Conservation (phyloP, 30 jellyfish, hydroid and myxozoan genomes). For the Aurelia sp. region DNA sequence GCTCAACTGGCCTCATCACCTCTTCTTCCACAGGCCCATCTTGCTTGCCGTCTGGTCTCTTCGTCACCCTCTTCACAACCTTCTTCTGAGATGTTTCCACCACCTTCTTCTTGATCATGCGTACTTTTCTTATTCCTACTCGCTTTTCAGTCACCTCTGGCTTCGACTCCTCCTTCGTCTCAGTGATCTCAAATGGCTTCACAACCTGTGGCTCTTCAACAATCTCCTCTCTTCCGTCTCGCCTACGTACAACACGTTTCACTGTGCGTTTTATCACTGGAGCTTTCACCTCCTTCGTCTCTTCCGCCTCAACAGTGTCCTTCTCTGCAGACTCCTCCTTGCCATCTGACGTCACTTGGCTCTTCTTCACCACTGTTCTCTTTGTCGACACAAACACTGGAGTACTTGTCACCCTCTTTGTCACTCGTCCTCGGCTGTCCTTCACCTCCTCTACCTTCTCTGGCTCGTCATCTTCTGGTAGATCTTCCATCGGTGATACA, state of each 20-base stretch:
- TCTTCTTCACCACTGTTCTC: constrained; percentile 57
- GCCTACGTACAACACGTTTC: constrained; percentile 63
- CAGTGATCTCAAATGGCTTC: constrained; percentile 64
- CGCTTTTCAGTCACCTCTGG: constrained; percentile 65
- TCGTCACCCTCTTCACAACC: constrained; percentile 64
- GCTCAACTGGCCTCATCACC: constrained; percentile 75
- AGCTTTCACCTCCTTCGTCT: constrained; percentile 44
- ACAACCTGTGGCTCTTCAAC: constrained; percentile 70
- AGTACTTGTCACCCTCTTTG: constrained; percentile 55
- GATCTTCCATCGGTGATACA: constrained; percentile 64
- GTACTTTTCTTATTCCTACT: constrained; percentile 46
- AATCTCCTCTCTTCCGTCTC: constrained; percentile 66
- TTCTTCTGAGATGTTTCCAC: constrained; percentile 71
- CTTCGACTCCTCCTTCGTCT: constrained; percentile 62
- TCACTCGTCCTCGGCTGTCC: constrained; percentile 64
- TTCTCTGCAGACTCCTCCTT: constrained; percentile 70
- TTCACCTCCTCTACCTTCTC: constrained; percentile 64
- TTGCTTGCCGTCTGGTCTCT: constrained; percentile 76
- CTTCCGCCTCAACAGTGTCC: constrained; percentile 74
- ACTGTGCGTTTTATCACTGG: constrained; percentile 43
- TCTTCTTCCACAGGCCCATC: constrained; percentile 83
- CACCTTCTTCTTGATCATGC: constrained; percentile 65
- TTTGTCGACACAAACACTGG: constrained; percentile 68
- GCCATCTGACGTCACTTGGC: constrained; percentile 83
- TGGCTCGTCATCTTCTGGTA: constrained; percentile 72